Evolutionary conservation across 2,797 vertebrate genomes (phyloP).

Genomic region (Hybognathus amarus): DNA sequence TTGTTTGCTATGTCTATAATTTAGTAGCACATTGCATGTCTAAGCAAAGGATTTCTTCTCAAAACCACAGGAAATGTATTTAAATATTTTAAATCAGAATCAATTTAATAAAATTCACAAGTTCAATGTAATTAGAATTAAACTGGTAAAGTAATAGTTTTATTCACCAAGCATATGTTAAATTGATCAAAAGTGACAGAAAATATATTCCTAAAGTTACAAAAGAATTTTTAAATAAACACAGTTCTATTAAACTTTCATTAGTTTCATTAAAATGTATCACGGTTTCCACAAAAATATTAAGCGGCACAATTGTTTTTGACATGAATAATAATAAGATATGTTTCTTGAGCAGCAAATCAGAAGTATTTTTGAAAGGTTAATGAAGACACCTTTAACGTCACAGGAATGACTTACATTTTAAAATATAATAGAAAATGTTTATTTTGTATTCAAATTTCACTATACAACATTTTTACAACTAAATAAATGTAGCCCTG

Average conservation of each 20-base stretch:
- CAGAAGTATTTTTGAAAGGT: background rate
- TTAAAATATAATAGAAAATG: background rate
- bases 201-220: background rate
- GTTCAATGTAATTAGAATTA: background rate
- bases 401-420: background rate
- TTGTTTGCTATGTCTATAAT: background rate
- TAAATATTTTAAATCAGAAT: background rate
- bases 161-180: background rate
- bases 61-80: background rate
- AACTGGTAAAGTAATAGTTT: background rate
- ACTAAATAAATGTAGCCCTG: background rate
- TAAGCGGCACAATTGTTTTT: no score
- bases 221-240: background rate
- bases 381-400: background rate
- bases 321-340: background rate
- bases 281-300: no score
- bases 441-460: background rate
- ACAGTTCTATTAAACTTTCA: no score
- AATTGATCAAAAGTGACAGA: background rate
- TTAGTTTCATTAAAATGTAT: no score
- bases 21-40: background rate
- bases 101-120: no score
- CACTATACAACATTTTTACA: background rate
- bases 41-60: slow-evolving; percentile 5
- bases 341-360: background rate